phyloP scores from a whole-genome alignment of 2,797 vertebrate genomes.

The Natrix natrix region DNA sequence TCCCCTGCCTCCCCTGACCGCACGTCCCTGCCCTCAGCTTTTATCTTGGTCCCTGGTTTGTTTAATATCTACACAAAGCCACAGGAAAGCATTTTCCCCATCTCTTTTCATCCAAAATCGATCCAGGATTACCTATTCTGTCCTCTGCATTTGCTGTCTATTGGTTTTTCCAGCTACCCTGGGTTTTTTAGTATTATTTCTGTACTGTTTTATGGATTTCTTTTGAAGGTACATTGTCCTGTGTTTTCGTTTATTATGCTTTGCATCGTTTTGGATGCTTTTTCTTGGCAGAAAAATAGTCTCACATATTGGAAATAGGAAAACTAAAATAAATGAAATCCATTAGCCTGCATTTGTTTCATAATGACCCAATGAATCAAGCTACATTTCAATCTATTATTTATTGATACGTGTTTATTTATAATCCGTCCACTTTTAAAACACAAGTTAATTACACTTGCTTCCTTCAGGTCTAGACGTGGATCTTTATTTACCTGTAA shows the following conservation, averaged over 20 bases:
- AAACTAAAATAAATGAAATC: conserved; percentile 23
- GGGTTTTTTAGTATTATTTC: conserved; percentile 5
- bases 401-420: conserved; percentile 16
- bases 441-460: not conserved
- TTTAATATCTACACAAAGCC: not conserved
- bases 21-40: not conserved
- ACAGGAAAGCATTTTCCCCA: not conserved
- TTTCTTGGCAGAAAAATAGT: conserved; percentile 26
- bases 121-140: not conserved
- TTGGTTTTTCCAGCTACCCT: not conserved
- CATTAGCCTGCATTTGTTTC: conserved; percentile 20
- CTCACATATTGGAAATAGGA: conserved; percentile 10
- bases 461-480: conserved; percentile 33
- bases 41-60: not conserved
- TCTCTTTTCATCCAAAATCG: not conserved
- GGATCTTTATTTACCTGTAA: not conserved
- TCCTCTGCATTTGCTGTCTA: not conserved
- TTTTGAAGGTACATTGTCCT: conserved; percentile 1
- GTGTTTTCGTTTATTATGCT: conserved; percentile 25
- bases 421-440: conserved; percentile 20
- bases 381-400: conserved; percentile 32
- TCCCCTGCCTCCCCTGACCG: no score
- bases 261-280: not conserved
- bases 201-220: conserved; percentile 25
- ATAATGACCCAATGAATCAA: conserved; percentile 29